phyloP scores from a whole-genome alignment of 1,140 invertebrate genomes.

The Caerostris extrusa region DNA sequence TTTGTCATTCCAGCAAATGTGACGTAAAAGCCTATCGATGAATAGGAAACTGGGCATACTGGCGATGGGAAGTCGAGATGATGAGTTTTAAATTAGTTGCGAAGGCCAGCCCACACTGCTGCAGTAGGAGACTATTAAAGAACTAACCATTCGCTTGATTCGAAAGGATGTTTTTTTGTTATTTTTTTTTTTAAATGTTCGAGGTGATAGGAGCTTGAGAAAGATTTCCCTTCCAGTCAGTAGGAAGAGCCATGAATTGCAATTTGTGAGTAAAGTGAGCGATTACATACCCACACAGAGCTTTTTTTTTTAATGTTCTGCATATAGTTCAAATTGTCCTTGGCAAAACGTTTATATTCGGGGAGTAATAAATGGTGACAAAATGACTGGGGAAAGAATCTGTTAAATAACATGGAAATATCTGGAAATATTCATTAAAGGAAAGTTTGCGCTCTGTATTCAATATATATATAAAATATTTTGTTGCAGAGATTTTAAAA shows the following conservation, averaged over 20 bases:
- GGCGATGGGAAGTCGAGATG: slow-evolving; percentile 44
- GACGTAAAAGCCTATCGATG: slow-evolving; percentile 8
- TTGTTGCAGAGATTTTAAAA: no score
- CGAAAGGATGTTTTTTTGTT: neutral
- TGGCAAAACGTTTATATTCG: no score
- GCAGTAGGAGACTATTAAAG: slow-evolving; percentile 12
- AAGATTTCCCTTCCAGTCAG: neutral
- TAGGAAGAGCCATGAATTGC: neutral
- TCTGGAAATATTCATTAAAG: neutral
- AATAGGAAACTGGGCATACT: slow-evolving; percentile 2
- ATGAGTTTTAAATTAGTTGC: slow-evolving; percentile 47
- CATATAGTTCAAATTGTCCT: no score
- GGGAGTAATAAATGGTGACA: no score
- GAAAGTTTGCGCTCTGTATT: no score
- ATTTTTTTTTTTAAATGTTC: neutral
- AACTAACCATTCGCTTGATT: slow-evolving; percentile 2
- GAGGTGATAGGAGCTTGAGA: neutral
- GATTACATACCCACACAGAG: neutral
- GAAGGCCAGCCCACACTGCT: neutral
- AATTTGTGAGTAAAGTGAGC: neutral
- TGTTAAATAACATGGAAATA: neutral
- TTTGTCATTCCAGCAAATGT: neutral
- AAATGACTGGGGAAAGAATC: no score
- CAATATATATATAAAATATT: no score
- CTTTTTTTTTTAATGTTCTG: no score